These are phyloP conservation scores for Zele albiditarsus DNA, from an alignment of 2,888 invertebrate species.

Conservation along the genomic window DNA sequence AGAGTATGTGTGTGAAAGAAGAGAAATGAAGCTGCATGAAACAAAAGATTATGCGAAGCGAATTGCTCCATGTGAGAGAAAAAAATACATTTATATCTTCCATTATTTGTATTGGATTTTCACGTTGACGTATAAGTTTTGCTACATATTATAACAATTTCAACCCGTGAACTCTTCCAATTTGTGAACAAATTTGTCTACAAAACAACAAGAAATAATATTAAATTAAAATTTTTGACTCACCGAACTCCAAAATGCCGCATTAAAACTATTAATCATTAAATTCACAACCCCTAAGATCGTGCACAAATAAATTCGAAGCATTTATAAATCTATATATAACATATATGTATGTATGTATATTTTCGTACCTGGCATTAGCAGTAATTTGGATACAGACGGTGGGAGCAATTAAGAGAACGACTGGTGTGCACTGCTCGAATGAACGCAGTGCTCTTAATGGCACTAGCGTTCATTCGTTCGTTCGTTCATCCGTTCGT, in stretches of 20 bases:
- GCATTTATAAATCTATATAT: constrained; percentile 2
- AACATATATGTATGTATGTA: neutral
- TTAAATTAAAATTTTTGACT: too few species aligned
- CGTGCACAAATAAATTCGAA: neutral
- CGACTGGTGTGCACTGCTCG: constrained; percentile 13
- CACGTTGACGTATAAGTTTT: neutral
- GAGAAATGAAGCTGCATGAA: constrained; percentile 36
- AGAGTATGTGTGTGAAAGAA: neutral
- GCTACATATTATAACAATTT: too few species aligned
- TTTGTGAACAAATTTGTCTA: too few species aligned
- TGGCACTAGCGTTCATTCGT: constrained; percentile 22
- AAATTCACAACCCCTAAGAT: neutral
- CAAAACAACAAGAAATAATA: too few species aligned
- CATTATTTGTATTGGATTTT: neutral
- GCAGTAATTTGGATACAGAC: constrained; percentile 28
- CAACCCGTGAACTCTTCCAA: too few species aligned
- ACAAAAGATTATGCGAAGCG: constrained; percentile 7
- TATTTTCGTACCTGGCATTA: constrained; percentile 10
- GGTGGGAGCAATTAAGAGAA: constrained; percentile 30
- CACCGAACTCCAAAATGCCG: too few species aligned
- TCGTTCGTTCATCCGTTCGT: constrained; percentile 6
- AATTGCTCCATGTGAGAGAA: neutral
- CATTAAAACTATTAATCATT: neutral
- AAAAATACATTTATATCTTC: neutral
- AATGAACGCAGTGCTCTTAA: constrained; percentile 24